Evolutionary conservation across 1,140 invertebrate species (phyloP).

Genomic region (Gryllus bimaculatus): DNA sequence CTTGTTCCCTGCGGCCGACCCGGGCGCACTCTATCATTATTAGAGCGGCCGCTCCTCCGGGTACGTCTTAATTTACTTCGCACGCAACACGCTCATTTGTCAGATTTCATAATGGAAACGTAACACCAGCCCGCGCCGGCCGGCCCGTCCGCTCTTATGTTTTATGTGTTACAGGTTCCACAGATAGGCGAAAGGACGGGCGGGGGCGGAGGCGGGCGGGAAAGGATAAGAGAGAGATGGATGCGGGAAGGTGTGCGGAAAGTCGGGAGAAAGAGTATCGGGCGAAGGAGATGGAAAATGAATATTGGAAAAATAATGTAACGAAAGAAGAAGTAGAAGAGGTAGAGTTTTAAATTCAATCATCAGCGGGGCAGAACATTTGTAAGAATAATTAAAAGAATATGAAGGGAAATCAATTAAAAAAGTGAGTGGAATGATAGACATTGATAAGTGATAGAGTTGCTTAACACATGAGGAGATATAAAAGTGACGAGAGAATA

Average conservation of each 20-base stretch:
- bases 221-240: neutral
- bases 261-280: neutral
- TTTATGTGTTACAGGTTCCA: constrained; percentile 4
- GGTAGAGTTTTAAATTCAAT: too few species aligned
- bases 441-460: too few species aligned
- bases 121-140: constrained; percentile 10
- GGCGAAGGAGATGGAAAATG: neutral
- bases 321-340: too few species aligned
- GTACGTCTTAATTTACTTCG: constrained; percentile 21
- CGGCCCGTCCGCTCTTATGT: neutral
- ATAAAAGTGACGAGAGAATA: too few species aligned
- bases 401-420: too few species aligned
- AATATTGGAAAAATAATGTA: too few species aligned
- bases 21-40: constrained; percentile 12
- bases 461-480: too few species aligned
- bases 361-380: too few species aligned
- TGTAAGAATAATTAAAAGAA: too few species aligned
- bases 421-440: too few species aligned
- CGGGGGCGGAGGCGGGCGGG: neutral
- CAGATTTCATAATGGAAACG: constrained; percentile 22
- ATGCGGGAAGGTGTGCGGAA: neutral
- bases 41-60: constrained; percentile 2
- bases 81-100: constrained; percentile 22
- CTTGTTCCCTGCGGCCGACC: constrained; percentile 11
- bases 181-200: neutral